phyloP scores from a whole-genome alignment of 2,113 vertebrate genomes.

The Andinoacara biseriatus region DNA sequence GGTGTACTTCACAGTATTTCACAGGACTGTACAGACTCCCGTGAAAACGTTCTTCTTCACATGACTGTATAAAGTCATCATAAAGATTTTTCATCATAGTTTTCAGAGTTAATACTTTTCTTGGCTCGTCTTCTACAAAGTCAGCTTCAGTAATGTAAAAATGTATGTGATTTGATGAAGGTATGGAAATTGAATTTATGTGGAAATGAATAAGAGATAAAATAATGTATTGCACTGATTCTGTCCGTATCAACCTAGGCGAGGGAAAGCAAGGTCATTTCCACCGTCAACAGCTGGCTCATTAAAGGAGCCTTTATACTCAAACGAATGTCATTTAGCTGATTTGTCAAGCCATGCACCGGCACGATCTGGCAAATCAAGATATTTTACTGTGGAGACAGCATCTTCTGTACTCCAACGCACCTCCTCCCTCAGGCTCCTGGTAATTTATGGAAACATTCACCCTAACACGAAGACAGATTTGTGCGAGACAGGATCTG shows the following conservation, averaged over 20 bases:
- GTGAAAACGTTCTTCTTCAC: neutral
- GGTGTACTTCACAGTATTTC: neutral
- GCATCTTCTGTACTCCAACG: constrained; percentile 36
- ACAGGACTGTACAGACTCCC: neutral
- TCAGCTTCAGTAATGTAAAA: neutral
- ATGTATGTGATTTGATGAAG: neutral
- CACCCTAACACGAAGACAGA: constrained; percentile 25
- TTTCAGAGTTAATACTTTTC: neutral
- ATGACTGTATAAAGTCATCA: neutral
- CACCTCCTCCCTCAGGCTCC: constrained; percentile 26
- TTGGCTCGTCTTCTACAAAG: neutral
- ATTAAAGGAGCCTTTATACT: constrained; percentile 18
- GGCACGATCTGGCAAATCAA: constrained; percentile 31
- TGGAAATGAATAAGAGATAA: neutral
- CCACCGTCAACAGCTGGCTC: neutral
- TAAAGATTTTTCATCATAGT: neutral
- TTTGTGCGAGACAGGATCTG: constrained; percentile 47
- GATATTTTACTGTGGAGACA: constrained; percentile 37
- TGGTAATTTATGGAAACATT: constrained; percentile 49
- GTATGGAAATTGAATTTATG: neutral
- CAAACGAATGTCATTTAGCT: constrained; percentile 33
- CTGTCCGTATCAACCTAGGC: neutral
- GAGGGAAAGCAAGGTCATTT: neutral
- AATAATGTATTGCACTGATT: neutral
- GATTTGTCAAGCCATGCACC: constrained; percentile 29